Conservation (phyloP, 2,113 vertebrate genomes). For the Progne subis region DNA sequence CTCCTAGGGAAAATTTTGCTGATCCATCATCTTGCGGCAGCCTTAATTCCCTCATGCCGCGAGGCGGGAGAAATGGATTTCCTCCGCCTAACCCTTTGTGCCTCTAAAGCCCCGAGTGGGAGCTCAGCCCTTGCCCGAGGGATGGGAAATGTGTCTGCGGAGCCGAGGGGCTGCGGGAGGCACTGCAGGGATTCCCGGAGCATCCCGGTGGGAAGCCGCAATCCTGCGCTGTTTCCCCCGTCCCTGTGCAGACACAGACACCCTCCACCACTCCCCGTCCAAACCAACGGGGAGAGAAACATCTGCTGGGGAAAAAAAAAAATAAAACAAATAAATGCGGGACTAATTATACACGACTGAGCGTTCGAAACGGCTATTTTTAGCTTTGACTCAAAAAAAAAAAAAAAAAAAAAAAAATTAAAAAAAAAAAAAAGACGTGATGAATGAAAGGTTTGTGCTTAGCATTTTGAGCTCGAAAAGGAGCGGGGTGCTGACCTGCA, state of each 20-base stretch:
- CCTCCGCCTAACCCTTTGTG: background rate
- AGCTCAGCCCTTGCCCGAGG: background rate
- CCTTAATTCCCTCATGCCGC: background rate
- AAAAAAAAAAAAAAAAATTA: too few relatives aligned
- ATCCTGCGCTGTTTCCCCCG: too few relatives aligned
- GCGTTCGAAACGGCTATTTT: background rate
- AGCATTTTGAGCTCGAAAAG: background rate
- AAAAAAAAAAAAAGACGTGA: background rate
- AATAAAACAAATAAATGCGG: background rate
- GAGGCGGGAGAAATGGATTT: conserved; percentile 29
- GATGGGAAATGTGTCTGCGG: background rate
- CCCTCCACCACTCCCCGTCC: background rate
- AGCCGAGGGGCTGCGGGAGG: background rate
- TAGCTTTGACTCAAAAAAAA: background rate
- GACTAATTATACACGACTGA: conserved; percentile 34
- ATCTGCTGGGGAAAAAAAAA: conserved; percentile 15
- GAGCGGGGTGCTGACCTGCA: background rate
- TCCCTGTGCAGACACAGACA: background rate
- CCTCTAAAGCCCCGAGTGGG: background rate
- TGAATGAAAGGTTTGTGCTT: conserved; percentile 1
- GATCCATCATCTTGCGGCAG: conserved; percentile 32
- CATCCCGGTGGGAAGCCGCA: background rate
- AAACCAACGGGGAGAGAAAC: background rate
- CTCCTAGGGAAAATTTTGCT: conserved; percentile 38
- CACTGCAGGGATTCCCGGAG: background rate